phyloP scores from a whole-genome alignment of 2,888 invertebrate genomes.

The Caenorhabditis wallacei region DNA sequence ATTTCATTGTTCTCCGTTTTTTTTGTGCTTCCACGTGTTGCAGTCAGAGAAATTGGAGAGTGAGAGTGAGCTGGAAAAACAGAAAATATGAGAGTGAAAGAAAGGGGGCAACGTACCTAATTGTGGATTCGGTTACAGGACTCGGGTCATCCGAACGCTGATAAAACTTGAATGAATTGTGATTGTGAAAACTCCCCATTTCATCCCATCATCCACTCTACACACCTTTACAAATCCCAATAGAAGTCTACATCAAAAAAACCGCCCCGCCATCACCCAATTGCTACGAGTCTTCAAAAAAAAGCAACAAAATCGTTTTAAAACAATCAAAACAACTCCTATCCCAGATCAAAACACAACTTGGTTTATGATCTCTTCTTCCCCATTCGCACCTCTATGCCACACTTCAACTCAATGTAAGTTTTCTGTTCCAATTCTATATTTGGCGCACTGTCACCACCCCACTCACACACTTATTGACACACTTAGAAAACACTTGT shows the following conservation, averaged over 20 bases:
- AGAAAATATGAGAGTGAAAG: conserved; percentile 8
- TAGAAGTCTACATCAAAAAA: neutral
- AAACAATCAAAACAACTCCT: conserved; percentile 32
- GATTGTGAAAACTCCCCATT: conserved; percentile 57
- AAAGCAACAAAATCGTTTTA: neutral
- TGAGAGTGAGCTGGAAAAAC: conserved; percentile 5
- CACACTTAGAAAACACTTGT: conserved; percentile 39
- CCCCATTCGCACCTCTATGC: conserved; percentile 42
- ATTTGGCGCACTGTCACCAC: conserved; percentile 27
- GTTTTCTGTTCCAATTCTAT: conserved; percentile 34
- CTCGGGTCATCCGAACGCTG: conserved; percentile 61
- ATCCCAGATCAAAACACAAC: conserved; percentile 40
- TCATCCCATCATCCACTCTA: conserved; percentile 35
- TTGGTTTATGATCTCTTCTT: conserved; percentile 44
- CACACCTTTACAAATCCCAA: conserved; percentile 2
- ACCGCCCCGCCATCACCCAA: conserved; percentile 25
- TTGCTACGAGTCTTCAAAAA: conserved; percentile 37
- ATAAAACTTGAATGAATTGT: conserved; percentile 61
- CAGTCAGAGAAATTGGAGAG: conserved; percentile 15
- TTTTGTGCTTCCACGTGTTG: conserved; percentile 41
- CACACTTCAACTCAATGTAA: conserved; percentile 56
- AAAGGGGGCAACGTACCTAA: conserved; percentile 22
- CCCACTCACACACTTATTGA: conserved; percentile 34
- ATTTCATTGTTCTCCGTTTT: conserved; percentile 14
- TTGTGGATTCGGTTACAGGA: conserved; percentile 60